A percentile compares a stretch with the other conserved stretches of the same genome.
These are phyloP conservation scores for Parnassius glacialis DNA, from an alignment of 2,888 invertebrate species.

Conservation along the genomic window DNA sequence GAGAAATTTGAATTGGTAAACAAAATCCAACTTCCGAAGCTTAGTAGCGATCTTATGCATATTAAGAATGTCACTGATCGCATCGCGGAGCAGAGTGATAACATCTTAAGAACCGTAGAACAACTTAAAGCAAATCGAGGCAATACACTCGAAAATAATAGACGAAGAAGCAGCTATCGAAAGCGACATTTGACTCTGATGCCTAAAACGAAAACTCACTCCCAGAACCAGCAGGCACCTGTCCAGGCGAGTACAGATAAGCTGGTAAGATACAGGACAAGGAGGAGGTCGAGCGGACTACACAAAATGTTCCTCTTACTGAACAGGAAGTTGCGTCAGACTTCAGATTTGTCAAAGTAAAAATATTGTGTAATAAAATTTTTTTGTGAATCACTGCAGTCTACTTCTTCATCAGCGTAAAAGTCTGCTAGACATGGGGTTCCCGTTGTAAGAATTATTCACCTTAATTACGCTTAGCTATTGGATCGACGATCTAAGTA, in stretches of 20 bases:
- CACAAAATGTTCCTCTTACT: slow-evolving; percentile 51
- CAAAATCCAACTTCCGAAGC: slow-evolving; percentile 63
- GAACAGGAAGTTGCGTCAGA: slow-evolving; percentile 46
- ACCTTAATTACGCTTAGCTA: too few species aligned
- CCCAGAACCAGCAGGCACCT: slow-evolving; percentile 26
- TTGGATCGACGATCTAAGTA: too few species aligned
- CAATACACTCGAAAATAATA: slow-evolving; percentile 24
- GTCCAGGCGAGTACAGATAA: slow-evolving; percentile 41
- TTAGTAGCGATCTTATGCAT: slow-evolving; percentile 53
- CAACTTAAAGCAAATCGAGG: slow-evolving; percentile 42
- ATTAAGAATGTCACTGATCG: slow-evolving; percentile 51
- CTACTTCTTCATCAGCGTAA: too few species aligned
- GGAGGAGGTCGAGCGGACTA: slow-evolving; percentile 48
- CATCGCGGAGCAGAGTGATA: slow-evolving; percentile 56
- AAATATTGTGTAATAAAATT: too few species aligned
- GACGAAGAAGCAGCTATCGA: slow-evolving; percentile 35
- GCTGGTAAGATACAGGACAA: slow-evolving; percentile 40
- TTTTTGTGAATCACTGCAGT: too few species aligned
- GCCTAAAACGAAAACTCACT: slow-evolving; percentile 31
- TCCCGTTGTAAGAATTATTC: too few species aligned
- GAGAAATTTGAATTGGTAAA: slow-evolving; percentile 64
- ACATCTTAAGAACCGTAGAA: slow-evolving; percentile 49
- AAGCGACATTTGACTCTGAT: slow-evolving; percentile 42
- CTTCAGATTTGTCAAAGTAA: slow-evolving; percentile 4
- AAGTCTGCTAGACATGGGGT: too few species aligned